phyloP scores from a whole-genome alignment of 2,797 vertebrate genomes.

The Tapirus indicus region DNA sequence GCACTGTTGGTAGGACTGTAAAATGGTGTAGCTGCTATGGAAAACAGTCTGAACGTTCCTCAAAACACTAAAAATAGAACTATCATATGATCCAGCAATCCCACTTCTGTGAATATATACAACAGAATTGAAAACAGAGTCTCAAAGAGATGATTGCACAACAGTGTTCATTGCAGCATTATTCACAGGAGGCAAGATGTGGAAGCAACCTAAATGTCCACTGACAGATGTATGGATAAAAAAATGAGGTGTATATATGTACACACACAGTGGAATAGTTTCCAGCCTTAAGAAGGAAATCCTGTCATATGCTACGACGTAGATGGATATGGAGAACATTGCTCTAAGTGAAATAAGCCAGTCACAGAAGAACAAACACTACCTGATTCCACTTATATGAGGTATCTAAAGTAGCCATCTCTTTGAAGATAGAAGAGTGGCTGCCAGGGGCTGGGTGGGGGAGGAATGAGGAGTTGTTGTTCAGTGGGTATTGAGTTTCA shows the following conservation, averaged over 20 bases:
- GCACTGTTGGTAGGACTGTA: neutral
- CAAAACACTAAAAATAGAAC: neutral
- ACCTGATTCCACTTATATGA: neutral
- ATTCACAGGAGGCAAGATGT: neutral
- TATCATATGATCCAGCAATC: neutral
- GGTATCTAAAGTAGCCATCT: neutral
- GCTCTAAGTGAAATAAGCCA: neutral
- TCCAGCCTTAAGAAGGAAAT: neutral
- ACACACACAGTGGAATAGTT: neutral
- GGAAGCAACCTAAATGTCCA: neutral
- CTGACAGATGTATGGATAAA: neutral
- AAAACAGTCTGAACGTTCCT: neutral
- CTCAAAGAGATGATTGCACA: neutral
- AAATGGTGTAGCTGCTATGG: neutral
- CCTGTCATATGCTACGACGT: neutral
- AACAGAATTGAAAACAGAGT: neutral
- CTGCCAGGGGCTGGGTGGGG: neutral
- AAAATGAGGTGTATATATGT: too few species aligned
- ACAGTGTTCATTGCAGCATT: neutral
- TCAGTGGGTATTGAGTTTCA: neutral
- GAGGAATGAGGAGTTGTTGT: neutral
- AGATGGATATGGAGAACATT: neutral
- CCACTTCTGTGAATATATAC: neutral
- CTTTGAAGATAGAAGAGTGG: neutral
- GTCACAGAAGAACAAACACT: neutral